Evolutionary conservation across 2,113 vertebrate species (phyloP), one percentile per base, ranked within the genome.

Genomic region (Bujurquina vittata): DNA sequence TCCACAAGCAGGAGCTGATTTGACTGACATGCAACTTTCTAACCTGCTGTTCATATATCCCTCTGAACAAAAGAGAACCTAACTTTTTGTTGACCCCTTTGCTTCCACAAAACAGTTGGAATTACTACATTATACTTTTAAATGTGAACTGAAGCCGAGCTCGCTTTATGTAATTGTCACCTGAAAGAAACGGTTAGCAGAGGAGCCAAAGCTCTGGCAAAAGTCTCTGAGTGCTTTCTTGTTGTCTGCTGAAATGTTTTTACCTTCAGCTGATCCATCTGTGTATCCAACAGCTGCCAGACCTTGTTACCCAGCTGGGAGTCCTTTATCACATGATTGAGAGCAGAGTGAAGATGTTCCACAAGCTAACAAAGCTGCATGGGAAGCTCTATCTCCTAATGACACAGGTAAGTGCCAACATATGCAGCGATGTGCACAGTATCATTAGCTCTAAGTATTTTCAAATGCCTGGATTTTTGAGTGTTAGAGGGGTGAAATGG

Each of bases 321-420:
- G 96, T 95, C 56, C 93, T 99, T 1, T 99, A 99, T 80, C 97
- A 99, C 90, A 94, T 99, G 90, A 98, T 99, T 87, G 98, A 99
- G 94, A 98, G 97, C 94, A 95, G 98, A 95, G 97, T 99, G 54
- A 99, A 97, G 94, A 96, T 96, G 79, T 96, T 98, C 79, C 97
- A 98, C 84, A 99, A 97, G 84, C 95, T 99, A 63, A 96, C 96
- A 4, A 98, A 97, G 65, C 96, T 99, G 35, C 96, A 98, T 3
- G 98, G 98, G 52, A 99, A 99, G 65, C 96, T 99, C 18, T 96
- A 96, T 84, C 97, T 99, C 88, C 95, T 99, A 3, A 95, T 96
- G 83, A 96, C 96, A 56, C 98, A 99, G 95, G 98, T 99, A 81
- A 90, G 93, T 61, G 23, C 54, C 7, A 0, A 18, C 35, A 29